These are phyloP conservation scores for Virgularia gustaviana DNA, from an alignment of 92 coral and sea anemone genomes.

Conservation along the genomic window DNA sequence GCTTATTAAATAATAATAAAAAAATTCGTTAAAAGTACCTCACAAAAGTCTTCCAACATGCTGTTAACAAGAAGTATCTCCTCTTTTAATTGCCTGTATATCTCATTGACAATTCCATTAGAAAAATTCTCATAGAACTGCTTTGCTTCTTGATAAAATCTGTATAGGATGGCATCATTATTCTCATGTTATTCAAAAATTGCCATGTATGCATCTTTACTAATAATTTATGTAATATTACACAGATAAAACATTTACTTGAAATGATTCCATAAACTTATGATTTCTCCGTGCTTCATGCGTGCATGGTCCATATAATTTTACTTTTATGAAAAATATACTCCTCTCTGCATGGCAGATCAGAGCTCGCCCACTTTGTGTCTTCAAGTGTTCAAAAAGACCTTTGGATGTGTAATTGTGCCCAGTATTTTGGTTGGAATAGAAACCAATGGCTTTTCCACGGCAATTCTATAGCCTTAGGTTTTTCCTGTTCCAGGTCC, in stretches of 20 bases:
- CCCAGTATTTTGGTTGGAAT: slow-evolving; percentile 1
- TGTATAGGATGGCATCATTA: background rate
- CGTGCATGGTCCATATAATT: too few relatives aligned
- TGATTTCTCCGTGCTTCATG: too few relatives aligned
- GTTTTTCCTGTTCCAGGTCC: slow-evolving; percentile 20
- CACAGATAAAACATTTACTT: too few relatives aligned
- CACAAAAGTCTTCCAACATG: slow-evolving; percentile 1
- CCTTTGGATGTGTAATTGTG: slow-evolving; percentile 16
- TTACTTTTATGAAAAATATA: background rate
- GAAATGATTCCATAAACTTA: too few relatives aligned
- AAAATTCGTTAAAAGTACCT: slow-evolving; percentile 12
- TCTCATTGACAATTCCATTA: background rate
- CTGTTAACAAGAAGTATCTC: background rate
- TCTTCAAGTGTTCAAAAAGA: slow-evolving; percentile 22
- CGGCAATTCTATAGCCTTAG: slow-evolving; percentile 8
- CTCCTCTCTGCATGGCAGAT: slow-evolving; percentile 16
- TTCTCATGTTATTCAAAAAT: background rate
- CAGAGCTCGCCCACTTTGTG: slow-evolving; percentile 3
- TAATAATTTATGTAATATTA: too few relatives aligned
- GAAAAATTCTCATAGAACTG: background rate
- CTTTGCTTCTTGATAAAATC: background rate
- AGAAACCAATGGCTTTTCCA: background rate
- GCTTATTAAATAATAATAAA: too few relatives aligned
- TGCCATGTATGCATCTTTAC: background rate
- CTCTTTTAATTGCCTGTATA: slow-evolving; percentile 1